A percentile compares a stretch with the other conserved stretches of the same genome.
Evolutionary conservation across 2,888 invertebrate genomes (phyloP).

Genomic region (Mechanitis messenoides): DNA sequence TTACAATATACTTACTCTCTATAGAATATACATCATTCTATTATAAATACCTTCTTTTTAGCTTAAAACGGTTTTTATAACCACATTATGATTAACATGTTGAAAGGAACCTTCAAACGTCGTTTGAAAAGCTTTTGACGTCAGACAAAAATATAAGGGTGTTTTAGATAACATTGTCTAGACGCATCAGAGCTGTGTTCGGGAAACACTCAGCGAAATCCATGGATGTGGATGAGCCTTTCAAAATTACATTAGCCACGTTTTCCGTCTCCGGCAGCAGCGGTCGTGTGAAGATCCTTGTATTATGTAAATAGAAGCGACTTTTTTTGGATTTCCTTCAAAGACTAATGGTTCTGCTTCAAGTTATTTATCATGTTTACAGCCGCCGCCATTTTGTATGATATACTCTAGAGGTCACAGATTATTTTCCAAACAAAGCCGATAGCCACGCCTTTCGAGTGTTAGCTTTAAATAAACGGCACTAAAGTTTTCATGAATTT

Average conservation of each 20-base stretch:
- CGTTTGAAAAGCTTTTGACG: neutral
- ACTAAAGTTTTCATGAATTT: slow-evolving; percentile 22
- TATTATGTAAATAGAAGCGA: slow-evolving; percentile 54
- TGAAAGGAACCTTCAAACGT: neutral
- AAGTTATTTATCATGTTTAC: slow-evolving; percentile 54
- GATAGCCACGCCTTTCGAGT: slow-evolving; percentile 19
- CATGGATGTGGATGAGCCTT: slow-evolving; percentile 21
- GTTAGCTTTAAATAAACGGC: slow-evolving; percentile 14
- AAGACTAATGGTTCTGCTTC: slow-evolving; percentile 55
- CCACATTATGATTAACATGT: neutral
- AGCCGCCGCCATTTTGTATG: slow-evolving; percentile 20
- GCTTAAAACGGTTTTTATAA: too few species aligned
- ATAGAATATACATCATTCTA: neutral
- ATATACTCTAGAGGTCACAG: slow-evolving; percentile 25
- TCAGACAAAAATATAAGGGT: slow-evolving; percentile 5
- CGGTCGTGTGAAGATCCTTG: slow-evolving; percentile 25
- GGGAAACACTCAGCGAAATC: slow-evolving; percentile 12
- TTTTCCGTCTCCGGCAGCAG: slow-evolving; percentile 22
- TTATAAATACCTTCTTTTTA: neutral
- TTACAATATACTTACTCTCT: neutral
- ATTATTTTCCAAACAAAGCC: slow-evolving; percentile 20
- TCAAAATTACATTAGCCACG: slow-evolving; percentile 31
- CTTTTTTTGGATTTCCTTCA: slow-evolving; percentile 44
- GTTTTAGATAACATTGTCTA: slow-evolving; percentile 17
- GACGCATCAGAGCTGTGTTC: slow-evolving; percentile 17